Percentiles rank a stretch among this genome's conserved stretches.
Conservation (phyloP, 2,113 vertebrate species). For the Amphiprion ocellaris region DNA sequence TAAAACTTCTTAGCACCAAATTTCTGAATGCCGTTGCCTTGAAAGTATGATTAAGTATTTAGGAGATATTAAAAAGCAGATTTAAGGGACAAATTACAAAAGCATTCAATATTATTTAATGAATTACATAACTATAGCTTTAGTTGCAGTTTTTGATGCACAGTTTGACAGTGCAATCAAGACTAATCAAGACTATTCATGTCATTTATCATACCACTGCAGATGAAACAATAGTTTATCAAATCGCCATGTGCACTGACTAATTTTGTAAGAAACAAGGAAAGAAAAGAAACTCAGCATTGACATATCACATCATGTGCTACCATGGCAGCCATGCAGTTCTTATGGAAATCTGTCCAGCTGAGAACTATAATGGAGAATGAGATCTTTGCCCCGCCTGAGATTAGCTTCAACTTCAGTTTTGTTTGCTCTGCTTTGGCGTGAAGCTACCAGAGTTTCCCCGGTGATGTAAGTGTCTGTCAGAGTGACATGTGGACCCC, state of each 20-base stretch:
- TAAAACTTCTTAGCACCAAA: background rate
- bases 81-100: no score
- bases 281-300: background rate
- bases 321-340: conserved; percentile 19
- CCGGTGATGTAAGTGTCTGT: conserved; percentile 30
- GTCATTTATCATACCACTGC: background rate
- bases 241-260: background rate
- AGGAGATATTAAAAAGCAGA: background rate
- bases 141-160: no score
- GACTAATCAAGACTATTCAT: background rate
- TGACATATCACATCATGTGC: conserved; percentile 10
- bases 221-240: background rate
- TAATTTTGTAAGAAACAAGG: background rate
- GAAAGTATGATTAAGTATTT: background rate
- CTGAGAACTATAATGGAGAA: conserved; percentile 10
- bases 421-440: conserved; percentile 36
- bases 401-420: conserved; percentile 46
- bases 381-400: conserved; percentile 5
- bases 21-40: no score
- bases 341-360: conserved; percentile 41
- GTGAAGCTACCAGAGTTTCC: conserved; percentile 37
- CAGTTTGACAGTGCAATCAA: background rate
- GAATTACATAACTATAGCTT: no score
- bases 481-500: conserved; percentile 40
- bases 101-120: no score